These are phyloP conservation scores for Notechis scutatus DNA, from an alignment of 2,113 vertebrate genomes.

Conservation along the genomic window DNA sequence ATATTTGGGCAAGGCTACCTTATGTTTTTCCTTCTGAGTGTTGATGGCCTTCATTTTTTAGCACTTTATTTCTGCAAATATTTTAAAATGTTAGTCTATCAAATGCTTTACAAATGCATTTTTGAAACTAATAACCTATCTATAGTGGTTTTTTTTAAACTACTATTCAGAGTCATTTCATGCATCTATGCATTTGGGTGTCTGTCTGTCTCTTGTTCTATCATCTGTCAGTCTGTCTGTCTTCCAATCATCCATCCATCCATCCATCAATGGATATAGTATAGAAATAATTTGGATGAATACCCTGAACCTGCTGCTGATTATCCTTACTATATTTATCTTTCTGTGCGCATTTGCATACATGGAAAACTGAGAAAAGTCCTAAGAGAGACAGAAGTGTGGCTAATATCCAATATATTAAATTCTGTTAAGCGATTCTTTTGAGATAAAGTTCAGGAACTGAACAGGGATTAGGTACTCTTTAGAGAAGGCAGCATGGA, in stretches of 20 bases:
- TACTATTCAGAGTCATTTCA: not conserved
- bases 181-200: not conserved
- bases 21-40: not conserved
- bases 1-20: not conserved
- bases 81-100: not conserved
- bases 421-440: not conserved
- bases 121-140: not conserved
- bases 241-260: no score
- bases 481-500: not conserved
- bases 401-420: not conserved
- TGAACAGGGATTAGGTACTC: not conserved
- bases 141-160: not conserved
- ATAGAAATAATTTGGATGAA: no score
- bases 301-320: no score
- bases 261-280: no score
- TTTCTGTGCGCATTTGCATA: not conserved
- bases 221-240: no score
- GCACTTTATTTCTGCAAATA: not conserved
- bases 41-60: not conserved
- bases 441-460: not conserved
- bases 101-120: not conserved
- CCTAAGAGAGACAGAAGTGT: not conserved
- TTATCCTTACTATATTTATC: not conserved
- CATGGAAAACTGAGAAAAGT: not conserved
- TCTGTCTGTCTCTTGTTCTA: no score